Evolutionary conservation across 2,888 invertebrate genomes (phyloP), one percentile per base, ranked within the genome.

Genomic region (Urechis unicinctus): DNA sequence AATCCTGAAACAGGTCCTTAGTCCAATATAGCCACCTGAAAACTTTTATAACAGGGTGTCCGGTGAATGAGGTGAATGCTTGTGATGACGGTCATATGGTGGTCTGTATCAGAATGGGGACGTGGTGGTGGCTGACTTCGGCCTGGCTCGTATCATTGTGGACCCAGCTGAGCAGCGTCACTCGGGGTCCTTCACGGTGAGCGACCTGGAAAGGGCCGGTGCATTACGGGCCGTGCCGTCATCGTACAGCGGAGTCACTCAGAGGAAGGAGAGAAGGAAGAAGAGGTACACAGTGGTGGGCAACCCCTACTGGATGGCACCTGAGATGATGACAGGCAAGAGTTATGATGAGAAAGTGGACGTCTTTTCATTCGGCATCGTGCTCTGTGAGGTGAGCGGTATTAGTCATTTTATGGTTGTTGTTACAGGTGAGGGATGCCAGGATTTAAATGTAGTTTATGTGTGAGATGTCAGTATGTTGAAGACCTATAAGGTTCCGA

Each of bases 251-350:
- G 29, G 31, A n/a, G 24, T 29, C 31, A 4, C 26, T 36, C 56
- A 56, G n/a, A 53, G 52, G 41, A 58, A 55, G 17, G 62, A 59
- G 44, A 46, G 87, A 67, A 81, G 91, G 0, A 84, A 90, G 65
- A 93, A 93, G 73, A 83, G 94, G 17, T 94, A 94, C 77, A 95
- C 94, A 0, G 93, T 95, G 29, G 95, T 95, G 0, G 95, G 95
- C 1, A 94, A 92, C 82, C 94, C 95, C 0, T 95, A 93, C 79
- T 95, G 94, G 93, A 95, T 95, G 95, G 95, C 95, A 0, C 95
- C 95, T 0, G 95, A 95, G 79, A 95, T 95, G 95, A 91, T 95
- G 90, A 91, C 89, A 76, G 93, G 93, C 24, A 89, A 91, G 70
- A 89, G 89, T 63, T 95, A 95, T 76, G 94, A 95, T 72, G 94